Evolutionary conservation across 1,140 invertebrate species (phyloP).

Genomic region (Leucophenga varia): DNA sequence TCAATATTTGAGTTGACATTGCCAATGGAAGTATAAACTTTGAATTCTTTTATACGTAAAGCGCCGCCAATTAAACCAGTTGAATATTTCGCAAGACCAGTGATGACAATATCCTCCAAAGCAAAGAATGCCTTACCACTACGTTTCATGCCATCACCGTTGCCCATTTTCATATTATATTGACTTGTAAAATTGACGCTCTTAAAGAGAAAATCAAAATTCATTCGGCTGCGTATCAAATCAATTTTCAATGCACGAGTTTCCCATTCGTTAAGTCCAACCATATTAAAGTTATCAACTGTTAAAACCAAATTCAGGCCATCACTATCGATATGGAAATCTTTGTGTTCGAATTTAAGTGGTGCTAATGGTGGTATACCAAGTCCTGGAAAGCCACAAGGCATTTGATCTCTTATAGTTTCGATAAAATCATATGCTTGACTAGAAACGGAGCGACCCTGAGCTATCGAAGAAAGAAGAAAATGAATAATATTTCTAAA

Average conservation of each 20-base stretch:
- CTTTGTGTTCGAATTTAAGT: conserved; percentile 11
- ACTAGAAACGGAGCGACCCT: conserved; percentile 32
- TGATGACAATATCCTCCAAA: conserved; percentile 32
- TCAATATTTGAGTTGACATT: conserved; percentile 44
- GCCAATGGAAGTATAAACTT: conserved; percentile 26
- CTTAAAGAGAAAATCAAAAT: conserved; percentile 23
- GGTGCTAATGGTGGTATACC: conserved; percentile 44
- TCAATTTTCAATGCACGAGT: conserved; percentile 19
- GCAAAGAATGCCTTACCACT: conserved; percentile 37
- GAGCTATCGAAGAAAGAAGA: conserved; percentile 17
- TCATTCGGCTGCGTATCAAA: conserved; percentile 16
- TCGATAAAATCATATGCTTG: conserved; percentile 26
- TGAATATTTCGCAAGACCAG: conserved; percentile 31
- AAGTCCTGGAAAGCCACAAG: conserved; percentile 24
- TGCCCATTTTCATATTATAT: conserved; percentile 29
- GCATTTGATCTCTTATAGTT: conserved; percentile 22
- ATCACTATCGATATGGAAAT: conserved; percentile 20
- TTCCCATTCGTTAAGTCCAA: conserved; percentile 39
- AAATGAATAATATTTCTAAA: neutral
- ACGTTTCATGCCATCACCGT: conserved; percentile 25
- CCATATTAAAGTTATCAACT: conserved; percentile 23
- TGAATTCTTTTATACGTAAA: conserved; percentile 29
- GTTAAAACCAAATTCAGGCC: conserved; percentile 20
- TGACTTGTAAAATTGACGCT: conserved; percentile 34
- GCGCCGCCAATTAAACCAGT: conserved; percentile 17